A percentile compares a stretch with the other conserved stretches of the same genome.
These are phyloP conservation scores for Alcis repandata DNA, from an alignment of 2,888 invertebrate genomes.

Conservation along the genomic window DNA sequence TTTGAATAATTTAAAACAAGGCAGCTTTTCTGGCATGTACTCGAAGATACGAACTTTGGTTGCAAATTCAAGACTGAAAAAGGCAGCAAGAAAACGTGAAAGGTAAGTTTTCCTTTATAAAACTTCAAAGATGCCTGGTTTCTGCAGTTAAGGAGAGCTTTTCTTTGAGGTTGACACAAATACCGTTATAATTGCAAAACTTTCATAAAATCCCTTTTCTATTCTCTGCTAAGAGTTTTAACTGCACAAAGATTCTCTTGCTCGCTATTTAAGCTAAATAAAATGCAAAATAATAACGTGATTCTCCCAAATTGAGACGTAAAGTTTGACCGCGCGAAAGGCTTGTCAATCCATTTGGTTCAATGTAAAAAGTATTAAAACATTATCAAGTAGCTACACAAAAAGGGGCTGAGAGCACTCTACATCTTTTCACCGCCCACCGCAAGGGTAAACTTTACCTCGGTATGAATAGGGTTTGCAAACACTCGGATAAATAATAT, in stretches of 20 bases:
- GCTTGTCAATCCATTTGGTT: slow-evolving; percentile 17
- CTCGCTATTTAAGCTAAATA: neutral
- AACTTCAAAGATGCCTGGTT: slow-evolving; percentile 21
- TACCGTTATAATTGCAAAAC: slow-evolving; percentile 18
- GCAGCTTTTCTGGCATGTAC: slow-evolving; percentile 19
- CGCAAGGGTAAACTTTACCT: slow-evolving; percentile 41
- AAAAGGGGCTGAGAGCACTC: slow-evolving; percentile 34
- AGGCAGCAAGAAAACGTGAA: slow-evolving; percentile 9
- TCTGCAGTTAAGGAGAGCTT: slow-evolving; percentile 10
- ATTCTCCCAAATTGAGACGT: slow-evolving; percentile 4
- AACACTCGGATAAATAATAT: slow-evolving; percentile 45
- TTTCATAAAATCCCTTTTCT: neutral
- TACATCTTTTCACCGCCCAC: slow-evolving; percentile 37
- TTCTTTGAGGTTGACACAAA: slow-evolving; percentile 17
- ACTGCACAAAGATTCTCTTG: neutral
- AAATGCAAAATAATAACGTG: neutral
- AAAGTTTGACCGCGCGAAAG: neutral
- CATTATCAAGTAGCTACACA: slow-evolving; percentile 28
- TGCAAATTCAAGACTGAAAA: slow-evolving; percentile 25
- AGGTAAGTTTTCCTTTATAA: slow-evolving; percentile 27
- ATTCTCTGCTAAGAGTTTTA: neutral
- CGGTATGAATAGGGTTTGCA: slow-evolving; percentile 41
- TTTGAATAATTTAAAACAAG: neutral
- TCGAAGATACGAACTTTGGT: slow-evolving; percentile 7
- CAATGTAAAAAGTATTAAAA: slow-evolving; percentile 32